These are phyloP conservation scores for Nesogale talazaci DNA, from an alignment of 2,113 vertebrate species.

Conservation along the genomic window DNA sequence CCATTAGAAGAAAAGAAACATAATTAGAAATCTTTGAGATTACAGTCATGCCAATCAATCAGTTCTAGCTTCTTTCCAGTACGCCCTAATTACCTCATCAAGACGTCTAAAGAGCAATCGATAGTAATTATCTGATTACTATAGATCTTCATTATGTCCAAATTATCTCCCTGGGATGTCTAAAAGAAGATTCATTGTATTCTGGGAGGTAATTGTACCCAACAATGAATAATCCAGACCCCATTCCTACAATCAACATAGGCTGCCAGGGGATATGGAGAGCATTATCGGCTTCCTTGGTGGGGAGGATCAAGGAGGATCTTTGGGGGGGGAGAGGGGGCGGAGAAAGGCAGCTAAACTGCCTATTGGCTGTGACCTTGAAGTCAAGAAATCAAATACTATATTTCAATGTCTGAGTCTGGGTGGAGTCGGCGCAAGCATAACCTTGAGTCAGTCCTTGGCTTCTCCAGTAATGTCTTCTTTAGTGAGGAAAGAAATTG, in stretches of 20 bases:
- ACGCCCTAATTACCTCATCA: constrained; percentile 86
- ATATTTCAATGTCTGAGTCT: background rate
- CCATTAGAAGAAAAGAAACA: constrained; percentile 84
- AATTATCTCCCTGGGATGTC: constrained; percentile 84
- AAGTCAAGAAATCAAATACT: constrained; percentile 55
- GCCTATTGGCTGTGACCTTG: constrained; percentile 50
- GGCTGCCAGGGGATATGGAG: constrained; percentile 33
- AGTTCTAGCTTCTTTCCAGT: constrained; percentile 83
- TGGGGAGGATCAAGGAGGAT: background rate
- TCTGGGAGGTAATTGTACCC: constrained; percentile 71
- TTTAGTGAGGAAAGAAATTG: background rate
- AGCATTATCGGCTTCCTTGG: constrained; percentile 38
- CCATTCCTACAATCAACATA: constrained; percentile 50
- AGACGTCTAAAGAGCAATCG: constrained; percentile 86
- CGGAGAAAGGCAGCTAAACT: background rate
- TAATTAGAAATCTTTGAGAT: constrained; percentile 85
- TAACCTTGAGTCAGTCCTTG: background rate
- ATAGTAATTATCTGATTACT: constrained; percentile 89
- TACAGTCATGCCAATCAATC: constrained; percentile 85
- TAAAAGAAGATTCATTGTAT: constrained; percentile 77
- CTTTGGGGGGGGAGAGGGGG: too few species aligned
- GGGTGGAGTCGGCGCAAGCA: background rate
- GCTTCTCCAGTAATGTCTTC: background rate
- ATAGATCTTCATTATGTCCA: constrained; percentile 87
- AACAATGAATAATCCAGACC: constrained; percentile 63